These are phyloP conservation scores for Lamellibrachia columna DNA, from an alignment of 2,888 invertebrate genomes.

Conservation along the genomic window DNA sequence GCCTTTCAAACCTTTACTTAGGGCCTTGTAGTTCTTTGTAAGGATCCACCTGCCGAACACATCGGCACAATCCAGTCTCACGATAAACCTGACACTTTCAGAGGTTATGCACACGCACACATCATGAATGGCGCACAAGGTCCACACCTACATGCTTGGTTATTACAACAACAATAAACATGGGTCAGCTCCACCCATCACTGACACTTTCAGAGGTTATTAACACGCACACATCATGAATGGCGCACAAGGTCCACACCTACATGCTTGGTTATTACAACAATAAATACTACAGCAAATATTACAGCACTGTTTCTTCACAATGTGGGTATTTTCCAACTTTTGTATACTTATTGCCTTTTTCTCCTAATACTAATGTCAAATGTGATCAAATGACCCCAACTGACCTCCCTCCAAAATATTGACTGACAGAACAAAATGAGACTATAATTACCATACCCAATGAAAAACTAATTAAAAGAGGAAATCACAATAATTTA, in stretches of 20 bases:
- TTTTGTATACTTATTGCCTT: neutral
- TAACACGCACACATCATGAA: no score
- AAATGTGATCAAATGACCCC: neutral
- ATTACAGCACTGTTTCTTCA: neutral
- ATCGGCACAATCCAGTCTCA: neutral
- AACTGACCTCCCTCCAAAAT: neutral
- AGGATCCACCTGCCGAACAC: constrained; percentile 80
- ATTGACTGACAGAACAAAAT: neutral
- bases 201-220: no score
- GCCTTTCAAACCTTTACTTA: constrained; percentile 93
- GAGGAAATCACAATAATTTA: neutral
- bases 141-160: no score
- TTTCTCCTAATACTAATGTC: neutral
- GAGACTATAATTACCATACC: neutral
- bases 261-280: no score
- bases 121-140: no score
- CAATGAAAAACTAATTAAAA: neutral
- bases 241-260: no score
- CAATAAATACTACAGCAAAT: no score
- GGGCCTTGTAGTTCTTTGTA: constrained; percentile 95
- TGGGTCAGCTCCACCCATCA: no score
- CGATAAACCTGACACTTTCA: no score
- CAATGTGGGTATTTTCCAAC: neutral
- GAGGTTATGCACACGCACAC: no score
- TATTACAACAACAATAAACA: no score